These are phyloP conservation scores for Heterohyrax brucei DNA, from an alignment of 2,797 vertebrate species.

Conservation along the genomic window DNA sequence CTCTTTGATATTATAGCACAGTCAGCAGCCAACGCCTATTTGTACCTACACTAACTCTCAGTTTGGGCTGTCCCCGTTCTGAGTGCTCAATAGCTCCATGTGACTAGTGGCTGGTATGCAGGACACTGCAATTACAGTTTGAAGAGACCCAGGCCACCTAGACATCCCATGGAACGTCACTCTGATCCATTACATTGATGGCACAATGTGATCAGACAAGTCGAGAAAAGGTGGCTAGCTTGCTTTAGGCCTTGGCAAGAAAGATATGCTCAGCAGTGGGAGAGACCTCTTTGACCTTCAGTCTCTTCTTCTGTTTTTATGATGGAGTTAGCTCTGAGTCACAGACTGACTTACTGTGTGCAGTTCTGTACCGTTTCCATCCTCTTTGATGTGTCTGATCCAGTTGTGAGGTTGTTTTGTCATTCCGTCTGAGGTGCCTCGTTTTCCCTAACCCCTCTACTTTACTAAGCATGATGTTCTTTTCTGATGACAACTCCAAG, in stretches of 20 bases:
- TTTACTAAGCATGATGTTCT: neutral
- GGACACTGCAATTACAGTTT: neutral
- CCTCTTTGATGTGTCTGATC: neutral
- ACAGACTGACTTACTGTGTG: neutral
- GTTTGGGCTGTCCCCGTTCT: neutral
- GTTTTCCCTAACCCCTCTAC: neutral
- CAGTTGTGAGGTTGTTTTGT: no score
- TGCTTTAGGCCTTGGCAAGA: neutral
- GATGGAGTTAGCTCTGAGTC: neutral
- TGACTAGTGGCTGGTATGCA: neutral
- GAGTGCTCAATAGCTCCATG: neutral
- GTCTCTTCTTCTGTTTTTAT: neutral
- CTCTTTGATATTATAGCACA: neutral
- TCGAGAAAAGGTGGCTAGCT: neutral
- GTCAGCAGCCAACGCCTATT: neutral
- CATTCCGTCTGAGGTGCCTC: no score
- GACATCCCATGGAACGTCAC: neutral
- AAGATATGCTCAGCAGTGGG: accelerated
- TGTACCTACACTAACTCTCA: neutral
- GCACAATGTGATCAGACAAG: accelerated
- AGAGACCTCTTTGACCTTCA: neutral
- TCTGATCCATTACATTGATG: neutral
- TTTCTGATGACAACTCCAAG: neutral
- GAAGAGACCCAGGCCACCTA: no score
- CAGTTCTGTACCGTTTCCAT: neutral